Evolutionary conservation across 2,113 vertebrate species (phyloP).

Genomic region (Lepus europaeus): DNA sequence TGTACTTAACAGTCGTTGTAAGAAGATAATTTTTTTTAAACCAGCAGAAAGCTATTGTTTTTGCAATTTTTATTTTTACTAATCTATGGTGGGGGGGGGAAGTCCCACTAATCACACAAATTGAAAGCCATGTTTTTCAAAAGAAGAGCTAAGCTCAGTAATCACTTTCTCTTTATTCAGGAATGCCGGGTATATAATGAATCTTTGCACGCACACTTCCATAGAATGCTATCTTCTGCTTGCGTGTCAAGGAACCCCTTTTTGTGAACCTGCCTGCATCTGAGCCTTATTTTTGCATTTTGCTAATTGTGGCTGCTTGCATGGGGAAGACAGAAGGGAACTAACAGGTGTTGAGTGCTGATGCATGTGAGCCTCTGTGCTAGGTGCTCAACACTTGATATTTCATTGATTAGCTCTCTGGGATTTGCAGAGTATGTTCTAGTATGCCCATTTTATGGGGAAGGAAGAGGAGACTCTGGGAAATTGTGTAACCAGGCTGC

Average conservation of each 20-base stretch:
- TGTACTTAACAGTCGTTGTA: conserved; percentile 16
- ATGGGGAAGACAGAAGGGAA: neutral
- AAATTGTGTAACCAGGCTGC: neutral
- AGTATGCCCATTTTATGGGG: neutral
- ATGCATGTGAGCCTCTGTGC: neutral
- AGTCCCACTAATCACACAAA: neutral
- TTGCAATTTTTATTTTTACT: conserved; percentile 13
- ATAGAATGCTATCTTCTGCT: neutral
- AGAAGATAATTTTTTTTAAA: neutral
- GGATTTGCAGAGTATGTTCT: neutral
- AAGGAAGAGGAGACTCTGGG: neutral
- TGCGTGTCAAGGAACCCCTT: neutral
- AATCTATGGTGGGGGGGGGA: neutral
- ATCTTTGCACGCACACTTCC: conserved; percentile 25
- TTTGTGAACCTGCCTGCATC: neutral
- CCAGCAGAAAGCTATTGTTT: conserved; percentile 22
- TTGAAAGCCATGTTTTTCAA: neutral
- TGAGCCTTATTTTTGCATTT: neutral
- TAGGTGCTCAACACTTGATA: neutral
- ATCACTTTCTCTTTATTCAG: conserved; percentile 33
- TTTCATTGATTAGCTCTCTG: neutral
- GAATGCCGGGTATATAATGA: neutral
- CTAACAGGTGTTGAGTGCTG: neutral
- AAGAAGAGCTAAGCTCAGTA: neutral
- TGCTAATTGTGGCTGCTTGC: neutral